Evolutionary conservation across 2,888 invertebrate species (phyloP).

Genomic region (Netelia inedita): DNA sequence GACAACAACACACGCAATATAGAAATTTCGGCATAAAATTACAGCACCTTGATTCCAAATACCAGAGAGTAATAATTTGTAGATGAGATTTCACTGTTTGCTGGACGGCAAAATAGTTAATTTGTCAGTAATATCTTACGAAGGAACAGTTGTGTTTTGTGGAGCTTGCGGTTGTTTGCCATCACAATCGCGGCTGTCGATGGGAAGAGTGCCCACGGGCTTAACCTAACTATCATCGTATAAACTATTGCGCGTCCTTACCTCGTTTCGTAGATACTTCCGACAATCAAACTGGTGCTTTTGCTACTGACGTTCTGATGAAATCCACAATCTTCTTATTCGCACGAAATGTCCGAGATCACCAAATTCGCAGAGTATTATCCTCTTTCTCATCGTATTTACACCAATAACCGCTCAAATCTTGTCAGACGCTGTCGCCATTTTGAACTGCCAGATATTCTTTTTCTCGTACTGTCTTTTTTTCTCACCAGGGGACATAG

Average conservation of each 20-base stretch:
- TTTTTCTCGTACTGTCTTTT: slow-evolving; percentile 6
- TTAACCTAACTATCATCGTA: slow-evolving; percentile 31
- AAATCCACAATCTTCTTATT: not conserved
- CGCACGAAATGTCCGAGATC: not conserved
- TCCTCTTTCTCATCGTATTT: slow-evolving; percentile 39
- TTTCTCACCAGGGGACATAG: slow-evolving; percentile 10
- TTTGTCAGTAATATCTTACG: too few relatives aligned
- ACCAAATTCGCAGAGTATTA: slow-evolving; percentile 2
- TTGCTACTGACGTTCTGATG: not conserved
- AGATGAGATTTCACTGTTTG: too few relatives aligned
- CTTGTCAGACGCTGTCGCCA: slow-evolving; percentile 33
- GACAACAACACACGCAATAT: too few relatives aligned
- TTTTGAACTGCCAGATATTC: slow-evolving; percentile 42
- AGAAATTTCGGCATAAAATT: too few relatives aligned
- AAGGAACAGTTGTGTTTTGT: not conserved
- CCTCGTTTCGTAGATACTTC: slow-evolving; percentile 18
- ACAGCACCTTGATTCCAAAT: too few relatives aligned
- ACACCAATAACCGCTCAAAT: slow-evolving; percentile 42
- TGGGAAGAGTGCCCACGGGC: not conserved
- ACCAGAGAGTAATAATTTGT: too few relatives aligned
- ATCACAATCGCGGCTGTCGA: not conserved
- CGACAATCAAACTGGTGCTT: not conserved
- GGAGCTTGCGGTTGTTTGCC: not conserved
- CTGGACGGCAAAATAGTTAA: too few relatives aligned
- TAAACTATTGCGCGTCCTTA: not conserved